Conservation (phyloP, 1,140 invertebrate species). For the Marisa cornuarietis region DNA sequence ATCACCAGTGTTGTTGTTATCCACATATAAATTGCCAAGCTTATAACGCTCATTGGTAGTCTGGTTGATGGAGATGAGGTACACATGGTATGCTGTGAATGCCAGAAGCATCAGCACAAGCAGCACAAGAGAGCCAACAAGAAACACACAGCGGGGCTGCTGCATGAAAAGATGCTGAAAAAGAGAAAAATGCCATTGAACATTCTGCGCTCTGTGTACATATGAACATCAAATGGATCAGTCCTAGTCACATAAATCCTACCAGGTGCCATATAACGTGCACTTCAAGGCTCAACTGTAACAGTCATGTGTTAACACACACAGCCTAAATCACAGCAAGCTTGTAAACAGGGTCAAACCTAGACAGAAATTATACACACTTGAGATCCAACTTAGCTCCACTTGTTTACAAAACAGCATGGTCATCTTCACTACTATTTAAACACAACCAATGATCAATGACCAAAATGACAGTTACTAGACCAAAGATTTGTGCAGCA, state of each 20-base stretch:
- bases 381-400: too few species aligned
- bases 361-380: not conserved
- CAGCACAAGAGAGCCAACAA: constrained; percentile 43
- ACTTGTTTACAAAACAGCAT: too few species aligned
- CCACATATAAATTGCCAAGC: constrained; percentile 29
- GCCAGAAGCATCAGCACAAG: constrained; percentile 44
- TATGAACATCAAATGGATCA: not conserved
- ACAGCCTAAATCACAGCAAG: not conserved
- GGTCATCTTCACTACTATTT: too few species aligned
- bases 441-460: too few species aligned
- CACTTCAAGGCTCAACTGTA: too few species aligned
- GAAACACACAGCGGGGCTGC: constrained; percentile 48
- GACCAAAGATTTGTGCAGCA: too few species aligned
- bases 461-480: too few species aligned
- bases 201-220: not conserved
- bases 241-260: not conserved
- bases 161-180: constrained; percentile 40
- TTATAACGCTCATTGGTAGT: constrained; percentile 62
- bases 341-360: not conserved
- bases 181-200: not conserved
- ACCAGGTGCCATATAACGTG: not conserved
- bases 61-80: constrained; percentile 53
- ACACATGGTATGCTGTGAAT: constrained; percentile 55
- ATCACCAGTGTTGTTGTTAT: constrained; percentile 23
- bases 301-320: not conserved